phyloP scores from a whole-genome alignment of 2,888 invertebrate genomes.

The Nipponacmea schrenckii region DNA sequence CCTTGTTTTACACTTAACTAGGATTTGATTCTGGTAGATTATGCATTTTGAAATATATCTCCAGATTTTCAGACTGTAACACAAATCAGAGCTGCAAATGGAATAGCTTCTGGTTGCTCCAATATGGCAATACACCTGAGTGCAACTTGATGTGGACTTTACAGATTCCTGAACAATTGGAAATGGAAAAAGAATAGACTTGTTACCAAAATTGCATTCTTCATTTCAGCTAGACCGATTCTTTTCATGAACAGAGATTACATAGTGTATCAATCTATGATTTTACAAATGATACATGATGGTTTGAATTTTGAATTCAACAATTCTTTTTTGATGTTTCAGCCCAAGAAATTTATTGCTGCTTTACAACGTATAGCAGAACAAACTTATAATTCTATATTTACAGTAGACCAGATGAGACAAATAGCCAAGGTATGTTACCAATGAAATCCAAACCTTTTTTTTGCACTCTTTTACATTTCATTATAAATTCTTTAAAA shows the following conservation, averaged over 20 bases:
- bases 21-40: background rate
- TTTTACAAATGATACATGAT: no score
- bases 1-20: no score
- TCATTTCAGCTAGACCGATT: no score
- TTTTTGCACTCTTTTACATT: conserved; percentile 2
- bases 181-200: background rate
- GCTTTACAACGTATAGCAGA: conserved; percentile 77
- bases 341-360: conserved; percentile 79
- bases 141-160: no score
- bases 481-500: background rate
- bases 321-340: conserved; percentile 16
- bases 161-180: background rate
- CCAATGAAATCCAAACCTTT: background rate
- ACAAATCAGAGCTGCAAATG: no score
- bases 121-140: no score
- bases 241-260: no score
- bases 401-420: conserved; percentile 81
- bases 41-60: background rate
- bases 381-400: conserved; percentile 77
- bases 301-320: no score
- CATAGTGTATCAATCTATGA: no score
- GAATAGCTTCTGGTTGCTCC: no score
- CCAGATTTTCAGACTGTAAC: no score
- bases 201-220: no score
- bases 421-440: conserved; percentile 73